Evolutionary conservation across 1,140 invertebrate genomes (phyloP), one percentile per base, ranked within the genome.

Genomic region (Phymastichus coffea): DNA sequence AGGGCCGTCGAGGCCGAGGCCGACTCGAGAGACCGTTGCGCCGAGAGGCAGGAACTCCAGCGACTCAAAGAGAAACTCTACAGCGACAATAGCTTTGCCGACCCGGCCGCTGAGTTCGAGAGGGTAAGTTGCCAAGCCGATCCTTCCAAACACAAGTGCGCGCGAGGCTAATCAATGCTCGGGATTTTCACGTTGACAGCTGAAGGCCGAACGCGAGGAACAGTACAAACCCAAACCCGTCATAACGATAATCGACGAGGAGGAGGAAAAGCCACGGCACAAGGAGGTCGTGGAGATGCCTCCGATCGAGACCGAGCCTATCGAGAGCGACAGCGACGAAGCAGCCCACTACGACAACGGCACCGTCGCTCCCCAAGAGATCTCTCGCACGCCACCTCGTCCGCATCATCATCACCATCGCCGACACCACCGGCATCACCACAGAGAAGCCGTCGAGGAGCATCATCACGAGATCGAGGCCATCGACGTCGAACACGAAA

Each of bases 31-130:
- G 97, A 99, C 80, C 81, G 95, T 26, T 87, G 89, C 64, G 88
- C 89, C 70, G 97, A 99, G 77, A 89, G 89, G 65, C 91, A 94
- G 72, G 96, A 99, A 79, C 82, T 99, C 25, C 93, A 95, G 70
- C 92, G 95, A 73, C 82, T 98, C 17, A 88, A 89, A 66, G 83
- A 84, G 30, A 90, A 92, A 74, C 86, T 98, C 66, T 88, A 91
- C 62, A 87, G 91, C 37, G 90, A 91, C 61, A 86, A 88, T 22
- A 85, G 89, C 67, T 85, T 87, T 54, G 72, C 73, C 3, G 90
- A 95, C 83, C 91, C 92, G 2, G 87, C 87, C 63, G 87, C 87
- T 30, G 92, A 94, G 75, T 91, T 91, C 73, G 89, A 92, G 73
- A 84, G 86, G 76, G 87, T 89, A 75, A 69, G 59, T 63, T 47